Evolutionary conservation across 1,140 invertebrate genomes (phyloP).

Genomic region (Papilio machaon): DNA sequence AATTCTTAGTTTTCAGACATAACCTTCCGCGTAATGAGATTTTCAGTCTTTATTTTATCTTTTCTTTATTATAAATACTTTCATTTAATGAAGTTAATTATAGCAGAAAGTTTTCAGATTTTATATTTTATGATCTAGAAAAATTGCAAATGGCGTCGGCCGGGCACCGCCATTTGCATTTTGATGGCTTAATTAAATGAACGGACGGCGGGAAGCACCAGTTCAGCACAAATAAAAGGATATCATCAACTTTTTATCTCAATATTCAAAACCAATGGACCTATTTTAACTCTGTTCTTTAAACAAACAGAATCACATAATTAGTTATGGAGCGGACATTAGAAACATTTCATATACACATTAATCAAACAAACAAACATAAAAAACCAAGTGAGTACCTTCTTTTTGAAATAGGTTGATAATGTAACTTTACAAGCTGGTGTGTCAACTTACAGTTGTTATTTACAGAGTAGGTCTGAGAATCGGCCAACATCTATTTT

Average conservation of each 20-base stretch:
- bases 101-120: neutral
- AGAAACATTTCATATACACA: too few species aligned
- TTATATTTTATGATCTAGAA: constrained; percentile 16
- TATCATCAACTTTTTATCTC: neutral
- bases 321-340: too few species aligned
- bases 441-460: too few species aligned
- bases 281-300: neutral
- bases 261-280: neutral
- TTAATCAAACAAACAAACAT: too few species aligned
- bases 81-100: neutral
- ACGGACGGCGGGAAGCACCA: neutral
- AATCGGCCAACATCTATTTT: too few species aligned
- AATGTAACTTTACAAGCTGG: too few species aligned
- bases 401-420: too few species aligned
- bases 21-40: too few species aligned
- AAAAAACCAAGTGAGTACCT: too few species aligned
- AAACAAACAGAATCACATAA: neutral
- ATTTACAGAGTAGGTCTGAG: too few species aligned
- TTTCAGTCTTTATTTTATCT: neutral
- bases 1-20: too few species aligned
- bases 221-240: neutral
- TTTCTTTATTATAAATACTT: neutral
- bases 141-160: constrained; percentile 19
- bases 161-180: constrained; percentile 7
- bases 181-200: constrained; percentile 11